Evolutionary conservation across 2,113 vertebrate genomes (phyloP).

Genomic region (Engraulis encrasicolus): DNA sequence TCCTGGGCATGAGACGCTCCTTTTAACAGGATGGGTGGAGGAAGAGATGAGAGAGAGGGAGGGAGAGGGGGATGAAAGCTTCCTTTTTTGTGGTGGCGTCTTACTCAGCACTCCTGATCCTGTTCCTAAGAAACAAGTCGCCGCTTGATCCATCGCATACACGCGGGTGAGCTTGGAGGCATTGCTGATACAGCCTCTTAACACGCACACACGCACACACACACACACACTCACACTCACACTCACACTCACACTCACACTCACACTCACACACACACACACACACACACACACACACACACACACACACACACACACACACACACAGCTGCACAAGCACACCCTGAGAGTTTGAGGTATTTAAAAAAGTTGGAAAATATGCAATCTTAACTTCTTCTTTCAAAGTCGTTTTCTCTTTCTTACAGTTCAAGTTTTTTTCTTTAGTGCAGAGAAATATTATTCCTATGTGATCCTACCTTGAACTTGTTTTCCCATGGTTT

Average conservation of each 20-base stretch:
- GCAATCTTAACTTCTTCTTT: conserved; percentile 37
- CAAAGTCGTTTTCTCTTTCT: background rate
- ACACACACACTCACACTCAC: too few relatives aligned
- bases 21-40: background rate
- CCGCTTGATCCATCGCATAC: conserved; percentile 38
- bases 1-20: background rate
- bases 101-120: conserved; percentile 26
- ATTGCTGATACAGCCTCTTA: conserved; percentile 40
- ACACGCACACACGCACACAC: too few relatives aligned
- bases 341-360: conserved; percentile 29
- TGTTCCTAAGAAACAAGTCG: conserved; percentile 21
- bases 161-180: background rate
- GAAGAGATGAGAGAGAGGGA: background rate
- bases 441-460: conserved; percentile 40
- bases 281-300: background rate
- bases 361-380: conserved; percentile 31
- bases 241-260: too few relatives aligned
- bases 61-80: background rate
- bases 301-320: conserved; percentile 22
- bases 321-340: conserved; percentile 37
- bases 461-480: conserved; percentile 7
- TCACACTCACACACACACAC: conserved; percentile 39
- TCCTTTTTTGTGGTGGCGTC: conserved; percentile 21
- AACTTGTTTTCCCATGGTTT: background rate
- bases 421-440: conserved; percentile 11